Conservation (phyloP, 2,888 invertebrate species). For the Callosobruchus maculatus region DNA sequence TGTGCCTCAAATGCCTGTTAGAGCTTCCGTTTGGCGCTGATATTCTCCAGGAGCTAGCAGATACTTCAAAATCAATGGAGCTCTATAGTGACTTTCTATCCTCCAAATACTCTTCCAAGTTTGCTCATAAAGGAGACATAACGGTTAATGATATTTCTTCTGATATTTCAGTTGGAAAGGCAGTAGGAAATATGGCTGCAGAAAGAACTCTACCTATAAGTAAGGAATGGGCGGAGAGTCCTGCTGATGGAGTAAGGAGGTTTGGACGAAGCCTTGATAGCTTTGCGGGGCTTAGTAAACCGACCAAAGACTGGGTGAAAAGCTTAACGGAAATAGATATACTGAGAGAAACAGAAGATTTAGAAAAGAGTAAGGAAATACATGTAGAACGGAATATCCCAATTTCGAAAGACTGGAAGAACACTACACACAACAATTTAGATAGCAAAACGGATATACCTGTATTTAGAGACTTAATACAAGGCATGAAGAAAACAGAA, state of each 20-base stretch:
- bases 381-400: slow-evolving; percentile 3
- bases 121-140: slow-evolving; percentile 15
- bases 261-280: neutral
- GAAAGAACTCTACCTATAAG: slow-evolving; percentile 28
- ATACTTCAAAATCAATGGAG: slow-evolving; percentile 55
- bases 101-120: slow-evolving; percentile 17
- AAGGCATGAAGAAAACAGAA: neutral
- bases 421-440: neutral
- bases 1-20: slow-evolving; percentile 63
- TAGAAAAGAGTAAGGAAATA: neutral
- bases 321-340: slow-evolving; percentile 2
- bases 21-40: slow-evolving; percentile 67
- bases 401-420: neutral
- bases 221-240: slow-evolving; percentile 33
- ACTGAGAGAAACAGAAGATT: neutral
- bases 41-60: slow-evolving; percentile 65
- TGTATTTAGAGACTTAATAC: neutral
- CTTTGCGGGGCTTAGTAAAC: neutral
- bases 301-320: neutral
- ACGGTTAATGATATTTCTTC: slow-evolving; percentile 20
- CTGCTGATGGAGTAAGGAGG: neutral
- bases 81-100: slow-evolving; percentile 28
- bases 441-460: neutral
- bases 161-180: slow-evolving; percentile 23
- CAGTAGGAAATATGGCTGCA: slow-evolving; percentile 5